Evolutionary conservation across 2,113 vertebrate genomes (phyloP).

Genomic region (Mionectes macconnelli): DNA sequence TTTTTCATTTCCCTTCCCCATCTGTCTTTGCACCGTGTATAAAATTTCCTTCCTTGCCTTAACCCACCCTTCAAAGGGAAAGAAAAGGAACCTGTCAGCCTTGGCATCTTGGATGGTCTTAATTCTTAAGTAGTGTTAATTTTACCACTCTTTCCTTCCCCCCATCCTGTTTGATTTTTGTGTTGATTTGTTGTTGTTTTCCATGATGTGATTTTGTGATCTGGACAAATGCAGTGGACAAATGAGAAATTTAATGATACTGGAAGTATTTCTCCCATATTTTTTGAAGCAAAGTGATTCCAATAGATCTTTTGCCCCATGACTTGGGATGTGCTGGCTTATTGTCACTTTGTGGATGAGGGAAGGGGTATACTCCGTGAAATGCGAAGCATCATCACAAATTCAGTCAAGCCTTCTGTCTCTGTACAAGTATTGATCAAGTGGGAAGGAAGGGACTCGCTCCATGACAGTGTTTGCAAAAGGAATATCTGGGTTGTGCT

Average conservation of each 20-base stretch:
- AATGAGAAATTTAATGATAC: conserved; percentile 56
- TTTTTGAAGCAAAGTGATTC: conserved; percentile 14
- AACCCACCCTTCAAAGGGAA: background rate
- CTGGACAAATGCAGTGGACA: background rate
- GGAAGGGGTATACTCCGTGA: background rate
- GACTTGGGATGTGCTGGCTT: background rate
- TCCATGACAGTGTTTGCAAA: background rate
- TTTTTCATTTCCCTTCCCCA: background rate
- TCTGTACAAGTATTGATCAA: background rate
- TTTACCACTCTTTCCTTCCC: background rate
- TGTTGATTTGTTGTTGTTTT: background rate
- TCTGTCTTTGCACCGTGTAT: background rate
- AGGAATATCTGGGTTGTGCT: background rate
- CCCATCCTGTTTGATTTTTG: background rate
- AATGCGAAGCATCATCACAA: background rate
- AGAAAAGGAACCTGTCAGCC: background rate
- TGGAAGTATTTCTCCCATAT: conserved; percentile 21
- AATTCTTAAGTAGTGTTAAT: background rate
- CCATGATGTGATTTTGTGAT: background rate
- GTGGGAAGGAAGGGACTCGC: background rate
- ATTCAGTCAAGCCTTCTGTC: background rate
- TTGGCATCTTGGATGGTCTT: background rate
- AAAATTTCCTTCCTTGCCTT: background rate
- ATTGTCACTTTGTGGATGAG: background rate
- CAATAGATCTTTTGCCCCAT: background rate